phyloP scores from a whole-genome alignment of 2,888 invertebrate genomes.

The Dryococelus australis region DNA sequence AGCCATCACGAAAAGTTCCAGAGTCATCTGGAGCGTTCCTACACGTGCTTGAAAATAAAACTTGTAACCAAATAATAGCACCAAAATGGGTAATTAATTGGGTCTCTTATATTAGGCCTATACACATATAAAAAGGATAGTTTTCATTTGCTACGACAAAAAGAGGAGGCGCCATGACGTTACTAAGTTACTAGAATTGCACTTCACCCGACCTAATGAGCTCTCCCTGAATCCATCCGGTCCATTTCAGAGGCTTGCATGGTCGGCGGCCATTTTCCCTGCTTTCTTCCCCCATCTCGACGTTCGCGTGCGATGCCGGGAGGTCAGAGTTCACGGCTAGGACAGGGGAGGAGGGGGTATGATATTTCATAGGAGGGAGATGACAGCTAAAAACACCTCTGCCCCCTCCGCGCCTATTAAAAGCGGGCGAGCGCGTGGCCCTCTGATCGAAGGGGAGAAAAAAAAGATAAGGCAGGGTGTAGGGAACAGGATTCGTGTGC shows the following conservation, averaged over 20 bases:
- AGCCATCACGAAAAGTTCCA: too few species aligned
- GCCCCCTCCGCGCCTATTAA: background rate
- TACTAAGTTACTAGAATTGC: too few species aligned
- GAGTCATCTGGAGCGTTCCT: too few species aligned
- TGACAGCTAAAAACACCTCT: conserved; percentile 11
- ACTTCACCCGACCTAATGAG: too few species aligned
- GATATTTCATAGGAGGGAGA: conserved; percentile 11
- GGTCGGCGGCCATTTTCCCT: background rate
- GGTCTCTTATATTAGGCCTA: too few species aligned
- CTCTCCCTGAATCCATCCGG: too few species aligned
- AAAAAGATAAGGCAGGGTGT: background rate
- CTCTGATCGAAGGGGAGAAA: background rate
- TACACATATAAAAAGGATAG: too few species aligned
- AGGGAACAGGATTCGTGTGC: background rate
- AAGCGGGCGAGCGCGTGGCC: background rate
- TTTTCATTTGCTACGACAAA: too few species aligned
- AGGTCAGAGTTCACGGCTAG: background rate
- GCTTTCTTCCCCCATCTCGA: background rate
- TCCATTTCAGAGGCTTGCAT: background rate
- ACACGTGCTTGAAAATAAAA: too few species aligned
- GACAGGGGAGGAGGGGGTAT: background rate
- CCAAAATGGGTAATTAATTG: too few species aligned
- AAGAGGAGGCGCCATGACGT: too few species aligned
- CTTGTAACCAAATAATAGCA: too few species aligned
- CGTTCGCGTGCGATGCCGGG: background rate